Evolutionary conservation across 2,113 vertebrate species (phyloP), one percentile per base, ranked within the genome.

Genomic region (Leptobrachium ailaonicum): DNA sequence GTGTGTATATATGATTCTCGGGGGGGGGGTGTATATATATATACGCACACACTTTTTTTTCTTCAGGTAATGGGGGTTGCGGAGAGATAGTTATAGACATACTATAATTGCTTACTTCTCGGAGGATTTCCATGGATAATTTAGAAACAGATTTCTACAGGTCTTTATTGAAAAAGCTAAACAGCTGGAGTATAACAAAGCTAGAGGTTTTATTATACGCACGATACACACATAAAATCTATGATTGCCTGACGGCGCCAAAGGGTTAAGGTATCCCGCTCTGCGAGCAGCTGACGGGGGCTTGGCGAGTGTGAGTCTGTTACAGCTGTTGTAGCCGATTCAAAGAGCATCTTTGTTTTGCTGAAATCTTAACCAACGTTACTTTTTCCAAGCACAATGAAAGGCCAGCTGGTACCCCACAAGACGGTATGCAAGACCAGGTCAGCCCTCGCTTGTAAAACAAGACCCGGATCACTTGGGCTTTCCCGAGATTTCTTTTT

Each of bases 301-400:
- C 80, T 67, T 80, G 83, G 84, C 82, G 82, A 85, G 85, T 84
- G 84, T 83, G 87, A 83, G 71, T 63, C 85, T 75, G 83, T 82
- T 87, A 85, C 90, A 92, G 93, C 92, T 91, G 92, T 87, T 88
- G 86, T 82, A 40, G 66, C 79, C 74, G 81, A 85, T 82, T 91
- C 90, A 92, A 90, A 92, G 91, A 83, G 53, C 70, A 89, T 89
- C 90, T 94, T 91, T 94, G 91, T 94, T 90, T 32, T 89, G 83
- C 80, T 41, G 0, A 79, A 86, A 87, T 85, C 87, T 86, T 83
- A 90, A 91, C 90, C 92, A 91, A 88, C 84, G 88, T 82, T 82
- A 80, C 88, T 87, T 87, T 88, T 87, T 74, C 79, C 58, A 0
- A 89, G 88, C 88, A 88, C 82, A 85, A 83, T 83, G 83, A 72